These are phyloP conservation scores for Holothuria leucospilota DNA, from an alignment of 53 echinoderm and acorn worm genomes.

Conservation along the genomic window DNA sequence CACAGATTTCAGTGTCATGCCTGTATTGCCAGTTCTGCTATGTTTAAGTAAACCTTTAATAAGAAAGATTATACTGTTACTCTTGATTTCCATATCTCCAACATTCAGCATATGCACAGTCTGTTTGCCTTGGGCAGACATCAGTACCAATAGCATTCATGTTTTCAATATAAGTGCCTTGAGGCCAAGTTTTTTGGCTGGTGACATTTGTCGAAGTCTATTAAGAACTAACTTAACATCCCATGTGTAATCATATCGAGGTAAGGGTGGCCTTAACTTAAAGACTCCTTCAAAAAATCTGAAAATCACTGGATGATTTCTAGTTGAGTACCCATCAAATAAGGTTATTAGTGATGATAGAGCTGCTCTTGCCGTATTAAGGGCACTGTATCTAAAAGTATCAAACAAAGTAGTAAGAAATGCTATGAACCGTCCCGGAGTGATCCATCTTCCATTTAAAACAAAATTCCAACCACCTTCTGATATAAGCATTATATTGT, in stretches of 20 bases:
- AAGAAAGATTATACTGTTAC: background rate
- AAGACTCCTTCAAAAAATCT: conserved; percentile 53
- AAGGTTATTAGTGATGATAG: conserved; percentile 31
- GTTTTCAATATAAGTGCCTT: conserved; percentile 25
- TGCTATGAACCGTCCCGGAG: background rate
- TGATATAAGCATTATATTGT: conserved; percentile 66
- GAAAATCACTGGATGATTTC: conserved; percentile 39
- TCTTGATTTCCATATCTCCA: conserved; percentile 12
- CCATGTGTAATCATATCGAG: conserved; percentile 43
- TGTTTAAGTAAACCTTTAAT: conserved; percentile 27
- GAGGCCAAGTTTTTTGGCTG: conserved; percentile 12
- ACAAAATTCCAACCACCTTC: conserved; percentile 58
- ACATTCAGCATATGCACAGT: conserved; percentile 16
- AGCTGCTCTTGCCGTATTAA: conserved; percentile 57
- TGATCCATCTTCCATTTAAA: background rate
- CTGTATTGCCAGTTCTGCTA: conserved; percentile 44
- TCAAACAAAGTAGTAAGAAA: background rate
- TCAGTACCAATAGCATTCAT: conserved; percentile 21
- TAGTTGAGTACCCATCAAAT: conserved; percentile 7
- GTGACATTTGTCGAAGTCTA: conserved; percentile 7
- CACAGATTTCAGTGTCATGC: background rate
- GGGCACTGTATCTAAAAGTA: conserved; percentile 2
- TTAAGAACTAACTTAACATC: conserved; percentile 44
- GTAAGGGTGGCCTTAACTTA: conserved; percentile 27
- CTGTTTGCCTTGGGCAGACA: conserved; percentile 37